A percentile compares a stretch with the other conserved stretches of the same genome.
Conservation (phyloP, 2,797 vertebrate species). For the Leuciscus waleckii region DNA sequence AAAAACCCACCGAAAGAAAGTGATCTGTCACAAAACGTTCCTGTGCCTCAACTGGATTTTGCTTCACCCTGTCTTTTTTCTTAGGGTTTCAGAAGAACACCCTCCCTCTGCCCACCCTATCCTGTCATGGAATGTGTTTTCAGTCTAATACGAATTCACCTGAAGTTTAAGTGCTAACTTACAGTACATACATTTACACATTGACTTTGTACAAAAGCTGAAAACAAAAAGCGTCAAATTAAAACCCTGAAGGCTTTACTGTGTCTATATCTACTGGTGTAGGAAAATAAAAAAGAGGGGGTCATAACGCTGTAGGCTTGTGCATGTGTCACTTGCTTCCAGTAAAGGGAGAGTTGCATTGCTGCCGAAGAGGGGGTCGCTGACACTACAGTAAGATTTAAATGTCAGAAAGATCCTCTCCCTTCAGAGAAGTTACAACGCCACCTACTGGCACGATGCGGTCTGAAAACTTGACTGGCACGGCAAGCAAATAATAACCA, state of each 20-base stretch:
- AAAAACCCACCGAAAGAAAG: constrained; percentile 41
- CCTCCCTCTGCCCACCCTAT: constrained; percentile 30
- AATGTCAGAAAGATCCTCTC: constrained; percentile 28
- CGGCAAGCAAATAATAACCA: constrained; percentile 70
- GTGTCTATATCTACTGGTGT: constrained; percentile 66
- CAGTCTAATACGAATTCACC: constrained; percentile 59
- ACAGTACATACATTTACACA: constrained; percentile 74
- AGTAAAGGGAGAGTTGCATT: constrained; percentile 41
- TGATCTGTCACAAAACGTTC: constrained; percentile 57
- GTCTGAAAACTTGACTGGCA: constrained; percentile 54
- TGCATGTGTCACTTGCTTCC: constrained; percentile 61
- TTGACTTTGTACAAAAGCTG: constrained; percentile 78
- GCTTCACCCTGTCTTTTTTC: constrained; percentile 36
- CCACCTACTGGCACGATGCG: constrained; percentile 24
- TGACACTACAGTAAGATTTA: not conserved
- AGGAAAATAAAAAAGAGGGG: constrained; percentile 70
- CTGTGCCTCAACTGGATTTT: constrained; percentile 31
- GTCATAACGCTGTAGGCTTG: constrained; percentile 74
- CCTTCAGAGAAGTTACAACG: constrained; percentile 32
- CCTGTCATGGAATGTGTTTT: constrained; percentile 58
- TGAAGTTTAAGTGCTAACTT: constrained; percentile 72
- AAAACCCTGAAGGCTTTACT: constrained; percentile 64
- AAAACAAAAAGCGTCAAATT: constrained; percentile 50
- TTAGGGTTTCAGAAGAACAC: not conserved
- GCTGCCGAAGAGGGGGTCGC: constrained; percentile 30